Percentiles rank a stretch among this genome's conserved stretches.
phyloP scores from a whole-genome alignment of 2,888 invertebrate species.

The Himalopsyche japonica region DNA sequence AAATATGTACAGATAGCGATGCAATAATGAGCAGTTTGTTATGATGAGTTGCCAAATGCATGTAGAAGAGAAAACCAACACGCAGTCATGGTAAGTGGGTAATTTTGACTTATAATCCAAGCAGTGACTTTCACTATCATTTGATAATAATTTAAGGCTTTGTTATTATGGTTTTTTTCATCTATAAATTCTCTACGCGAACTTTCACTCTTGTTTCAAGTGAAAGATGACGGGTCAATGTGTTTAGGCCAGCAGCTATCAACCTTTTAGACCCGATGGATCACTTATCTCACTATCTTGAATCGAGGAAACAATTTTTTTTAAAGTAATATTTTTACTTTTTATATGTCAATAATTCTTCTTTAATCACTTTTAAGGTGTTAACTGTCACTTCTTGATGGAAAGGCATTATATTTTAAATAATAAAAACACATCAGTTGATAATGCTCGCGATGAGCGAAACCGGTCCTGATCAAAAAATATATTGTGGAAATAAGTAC shows the following conservation, averaged over 20 bases:
- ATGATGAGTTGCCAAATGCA: not conserved
- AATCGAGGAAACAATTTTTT: no score
- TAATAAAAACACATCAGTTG: no score
- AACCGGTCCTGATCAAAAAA: no score
- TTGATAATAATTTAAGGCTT: not conserved
- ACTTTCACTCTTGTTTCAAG: not conserved
- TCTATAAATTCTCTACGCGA: not conserved
- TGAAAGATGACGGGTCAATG: not conserved
- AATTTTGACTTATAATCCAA: not conserved
- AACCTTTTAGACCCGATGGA: not conserved
- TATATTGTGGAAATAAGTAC: no score
- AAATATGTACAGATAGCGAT: no score
- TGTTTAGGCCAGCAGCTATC: not conserved
- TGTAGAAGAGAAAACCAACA: not conserved
- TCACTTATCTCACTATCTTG: not conserved
- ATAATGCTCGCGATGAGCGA: no score
- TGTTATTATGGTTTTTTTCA: not conserved
- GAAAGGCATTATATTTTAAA: no score
- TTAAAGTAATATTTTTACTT: no score
- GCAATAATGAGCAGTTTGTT: no score
- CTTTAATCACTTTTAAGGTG: not conserved
- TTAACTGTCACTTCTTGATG: no score
- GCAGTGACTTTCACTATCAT: not conserved
- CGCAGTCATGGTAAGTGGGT: not conserved
- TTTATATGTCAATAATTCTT: no score